A percentile compares a stretch with the other conserved stretches of the same genome.
phyloP scores from a whole-genome alignment of 2,888 invertebrate genomes.

The Azorinus chamasolen region DNA sequence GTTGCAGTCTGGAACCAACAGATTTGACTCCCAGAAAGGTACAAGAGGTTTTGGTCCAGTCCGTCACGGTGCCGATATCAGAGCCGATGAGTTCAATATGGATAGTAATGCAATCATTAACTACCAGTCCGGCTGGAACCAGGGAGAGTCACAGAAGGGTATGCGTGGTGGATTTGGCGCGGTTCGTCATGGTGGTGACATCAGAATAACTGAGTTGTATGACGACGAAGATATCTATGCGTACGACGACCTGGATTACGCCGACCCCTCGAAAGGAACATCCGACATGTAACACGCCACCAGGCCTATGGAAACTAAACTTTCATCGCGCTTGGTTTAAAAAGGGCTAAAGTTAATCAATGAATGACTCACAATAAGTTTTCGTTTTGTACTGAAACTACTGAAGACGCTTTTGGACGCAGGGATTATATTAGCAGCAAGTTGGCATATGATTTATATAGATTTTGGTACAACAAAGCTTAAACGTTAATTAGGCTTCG shows the following conservation, averaged over 20 bases:
- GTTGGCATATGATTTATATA: too few relatives aligned
- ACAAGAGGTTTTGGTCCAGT: slow-evolving; percentile 80
- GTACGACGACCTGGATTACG: slow-evolving; percentile 83
- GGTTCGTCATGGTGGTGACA: slow-evolving; percentile 84
- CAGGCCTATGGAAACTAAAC: background rate
- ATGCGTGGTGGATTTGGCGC: slow-evolving; percentile 82
- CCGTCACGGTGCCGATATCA: slow-evolving; percentile 84
- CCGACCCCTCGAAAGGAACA: slow-evolving; percentile 76
- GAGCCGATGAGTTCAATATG: slow-evolving; percentile 78
- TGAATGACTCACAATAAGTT: too few relatives aligned
- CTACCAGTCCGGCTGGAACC: slow-evolving; percentile 84
- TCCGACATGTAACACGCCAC: slow-evolving; percentile 61
- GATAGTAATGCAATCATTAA: slow-evolving; percentile 80
- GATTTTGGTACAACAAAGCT: too few relatives aligned
- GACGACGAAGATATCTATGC: slow-evolving; percentile 76
- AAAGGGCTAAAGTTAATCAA: background rate
- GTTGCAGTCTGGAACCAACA: slow-evolving; percentile 84
- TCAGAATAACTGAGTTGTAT: slow-evolving; percentile 65
- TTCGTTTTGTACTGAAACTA: too few relatives aligned
- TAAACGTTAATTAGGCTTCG: too few relatives aligned
- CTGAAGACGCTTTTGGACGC: too few relatives aligned
- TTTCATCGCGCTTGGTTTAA: background rate
- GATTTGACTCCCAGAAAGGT: slow-evolving; percentile 83
- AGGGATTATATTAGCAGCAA: too few relatives aligned
- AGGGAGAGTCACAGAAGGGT: slow-evolving; percentile 83